A percentile compares a stretch with the other conserved stretches of the same genome.
These are phyloP conservation scores for Natator depressus DNA, from an alignment of 2,113 vertebrate species.

Conservation along the genomic window DNA sequence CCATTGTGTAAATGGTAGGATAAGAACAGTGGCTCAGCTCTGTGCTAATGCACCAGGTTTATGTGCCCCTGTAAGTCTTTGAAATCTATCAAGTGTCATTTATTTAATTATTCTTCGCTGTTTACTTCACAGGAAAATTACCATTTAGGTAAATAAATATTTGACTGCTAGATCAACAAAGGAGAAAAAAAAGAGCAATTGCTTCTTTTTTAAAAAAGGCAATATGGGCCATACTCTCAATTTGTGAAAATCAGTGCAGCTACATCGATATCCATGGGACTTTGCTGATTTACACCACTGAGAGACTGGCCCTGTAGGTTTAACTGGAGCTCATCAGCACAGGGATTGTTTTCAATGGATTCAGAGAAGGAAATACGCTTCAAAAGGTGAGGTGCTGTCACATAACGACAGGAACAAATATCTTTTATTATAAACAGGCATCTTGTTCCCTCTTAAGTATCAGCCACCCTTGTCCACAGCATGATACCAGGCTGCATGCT, in stretches of 20 bases:
- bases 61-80: constrained; percentile 24
- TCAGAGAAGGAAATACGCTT: not conserved
- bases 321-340: not conserved
- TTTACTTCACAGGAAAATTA: constrained; percentile 46
- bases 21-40: constrained; percentile 4
- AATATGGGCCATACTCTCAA: not conserved
- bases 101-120: constrained; percentile 55
- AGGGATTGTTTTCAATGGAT: not conserved
- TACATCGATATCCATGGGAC: not conserved
- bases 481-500: fast-evolving
- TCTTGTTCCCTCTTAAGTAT: not conserved
- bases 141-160: constrained; percentile 47
- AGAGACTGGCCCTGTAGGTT: not conserved
- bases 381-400: constrained; percentile 7
- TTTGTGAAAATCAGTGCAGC: not conserved
- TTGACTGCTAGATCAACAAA: constrained; percentile 63
- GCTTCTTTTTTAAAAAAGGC: not conserved
- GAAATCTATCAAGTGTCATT: constrained; percentile 62
- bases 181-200: constrained; percentile 30
- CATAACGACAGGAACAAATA: not conserved
- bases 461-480: not conserved
- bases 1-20: constrained; percentile 54
- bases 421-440: not conserved
- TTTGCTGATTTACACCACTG: not conserved
- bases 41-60: constrained; percentile 23